Evolutionary conservation across 2,888 invertebrate genomes (phyloP).

Genomic region (Rapana venosa): DNA sequence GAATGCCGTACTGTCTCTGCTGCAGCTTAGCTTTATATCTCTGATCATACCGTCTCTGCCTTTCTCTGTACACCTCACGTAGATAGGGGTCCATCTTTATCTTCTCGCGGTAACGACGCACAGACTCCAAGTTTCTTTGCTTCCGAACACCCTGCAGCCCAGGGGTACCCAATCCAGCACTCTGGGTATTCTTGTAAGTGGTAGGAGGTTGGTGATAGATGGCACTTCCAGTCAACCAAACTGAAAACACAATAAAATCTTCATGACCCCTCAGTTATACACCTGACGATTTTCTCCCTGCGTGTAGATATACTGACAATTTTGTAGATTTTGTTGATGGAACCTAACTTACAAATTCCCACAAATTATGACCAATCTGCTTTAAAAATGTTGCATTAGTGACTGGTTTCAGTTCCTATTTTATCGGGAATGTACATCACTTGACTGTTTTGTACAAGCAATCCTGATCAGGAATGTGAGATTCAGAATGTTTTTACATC

Average conservation of each 20-base stretch:
- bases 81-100: neutral
- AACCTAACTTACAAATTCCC: no score
- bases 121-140: neutral
- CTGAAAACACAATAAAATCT: constrained; percentile 1
- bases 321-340: no score
- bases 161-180: neutral
- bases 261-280: neutral
- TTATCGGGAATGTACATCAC: no score
- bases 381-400: no score
- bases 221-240: neutral
- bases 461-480: no score
- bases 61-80: constrained; percentile 3
- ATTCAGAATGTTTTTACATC: no score
- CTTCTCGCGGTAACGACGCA: neutral
- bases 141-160: neutral
- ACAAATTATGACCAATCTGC: no score
- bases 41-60: neutral
- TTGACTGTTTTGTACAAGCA: no score
- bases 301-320: no score
- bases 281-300: no score
- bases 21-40: neutral
- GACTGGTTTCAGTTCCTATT: no score
- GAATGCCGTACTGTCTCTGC: no score
- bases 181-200: neutral
- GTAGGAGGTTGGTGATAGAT: neutral